Base-by-base conservation (phyloP, 2,888 invertebrate species). In the Calameuta idolon region DNA sequence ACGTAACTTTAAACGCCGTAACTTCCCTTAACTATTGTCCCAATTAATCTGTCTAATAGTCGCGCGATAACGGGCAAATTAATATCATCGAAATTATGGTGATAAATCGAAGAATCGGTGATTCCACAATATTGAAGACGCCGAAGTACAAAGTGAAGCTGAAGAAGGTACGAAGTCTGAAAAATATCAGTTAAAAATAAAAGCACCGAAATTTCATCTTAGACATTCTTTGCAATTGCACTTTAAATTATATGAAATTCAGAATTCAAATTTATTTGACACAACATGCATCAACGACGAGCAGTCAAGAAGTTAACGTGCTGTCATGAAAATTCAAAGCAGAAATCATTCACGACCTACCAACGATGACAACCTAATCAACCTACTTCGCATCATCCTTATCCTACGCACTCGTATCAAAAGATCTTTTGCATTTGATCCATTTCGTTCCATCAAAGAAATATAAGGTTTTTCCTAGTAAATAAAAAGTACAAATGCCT, bases 51-150 rank as follows among this genome's bases (percentile, higher is more conserved):
- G 23, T 55, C 55, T 9, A 55, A 55, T 9, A 55, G 9, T 55
- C 23, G 23, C 23, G 23, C 9, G 23, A 55, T 9, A 55, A 55
- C 23, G 9, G 15, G 9, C 23, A 23, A 1, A 15, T 37, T 37
- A 40, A 9, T 55, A 9, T 23, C 9, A 55, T 55, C 23, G 2
- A 23, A 81, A 80, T 76, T 78, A 83, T 81, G 87, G 82, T 85
- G 76, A 81, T 83, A 77, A 82, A 82, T 79, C 77, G 80, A 75
- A 80, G 79, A 82, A 79, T 85, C 78, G 77, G 83, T 55, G 82
- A 84, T 79, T 81, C 80, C 40, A 81, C 78, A 34, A 74, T 81
- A 40, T 76, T 77, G 76, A 78, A 79, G 71, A 71, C 79, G 79
- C 77, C 81, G 76, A 84, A 81, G 76, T 82, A 1, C 71, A 34